Conservation (phyloP, 2,797 vertebrate genomes). For the Anguilla marmorata region DNA sequence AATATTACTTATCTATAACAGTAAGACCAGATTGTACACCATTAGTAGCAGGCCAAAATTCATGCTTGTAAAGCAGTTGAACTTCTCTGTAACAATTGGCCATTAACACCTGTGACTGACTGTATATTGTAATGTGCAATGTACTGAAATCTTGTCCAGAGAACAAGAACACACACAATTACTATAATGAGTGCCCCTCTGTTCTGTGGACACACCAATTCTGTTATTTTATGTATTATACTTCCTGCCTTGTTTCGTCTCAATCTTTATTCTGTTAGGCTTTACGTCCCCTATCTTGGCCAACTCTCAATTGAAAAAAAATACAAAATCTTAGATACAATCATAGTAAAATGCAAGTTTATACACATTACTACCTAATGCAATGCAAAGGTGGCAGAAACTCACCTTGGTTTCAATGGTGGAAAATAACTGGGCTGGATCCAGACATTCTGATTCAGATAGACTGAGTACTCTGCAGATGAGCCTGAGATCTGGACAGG, state of each 20-base stretch:
- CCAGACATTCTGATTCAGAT: conserved; percentile 64
- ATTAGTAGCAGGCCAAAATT: not conserved
- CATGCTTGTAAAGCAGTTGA: not conserved
- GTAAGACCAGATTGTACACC: not conserved
- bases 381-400: not conserved
- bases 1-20: conserved; percentile 76
- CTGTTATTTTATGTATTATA: not conserved
- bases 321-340: not conserved
- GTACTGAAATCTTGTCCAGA: not conserved
- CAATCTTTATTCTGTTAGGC: not conserved
- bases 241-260: not conserved
- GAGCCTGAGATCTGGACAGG: conserved; percentile 71
- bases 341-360: not conserved
- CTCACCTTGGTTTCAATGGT: conserved; percentile 80
- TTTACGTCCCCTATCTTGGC: not conserved
- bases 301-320: not conserved
- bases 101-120: not conserved
- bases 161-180: not conserved
- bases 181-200: not conserved
- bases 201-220: not conserved
- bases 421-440: conserved; percentile 67
- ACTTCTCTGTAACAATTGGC: not conserved
- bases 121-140: not conserved
- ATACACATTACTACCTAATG: not conserved
- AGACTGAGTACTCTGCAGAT: conserved; percentile 78